A percentile compares a stretch with the other conserved stretches of the same genome.
Evolutionary conservation across 2,888 invertebrate genomes (phyloP).

Genomic region (Acholoe squamosa): DNA sequence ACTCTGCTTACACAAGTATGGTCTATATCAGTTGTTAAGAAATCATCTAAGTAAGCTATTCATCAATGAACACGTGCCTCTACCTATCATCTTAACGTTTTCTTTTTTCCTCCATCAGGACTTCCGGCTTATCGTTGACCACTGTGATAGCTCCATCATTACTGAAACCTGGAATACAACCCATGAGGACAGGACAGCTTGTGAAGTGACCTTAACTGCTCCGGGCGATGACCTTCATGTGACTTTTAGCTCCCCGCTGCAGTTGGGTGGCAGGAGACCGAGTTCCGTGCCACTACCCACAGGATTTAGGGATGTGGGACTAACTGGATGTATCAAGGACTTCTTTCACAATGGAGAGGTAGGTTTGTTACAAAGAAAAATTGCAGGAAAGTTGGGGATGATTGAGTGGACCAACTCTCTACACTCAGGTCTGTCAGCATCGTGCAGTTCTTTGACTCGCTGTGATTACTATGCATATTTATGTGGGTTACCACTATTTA

Average conservation of each 20-base stretch:
- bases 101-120: constrained; percentile 84
- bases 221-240: constrained; percentile 97
- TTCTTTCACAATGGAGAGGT: constrained; percentile 93
- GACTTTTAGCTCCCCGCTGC: constrained; percentile 96
- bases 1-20: no score
- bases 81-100: no score
- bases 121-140: constrained; percentile 95
- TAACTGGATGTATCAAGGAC: constrained; percentile 97
- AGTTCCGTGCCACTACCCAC: constrained; percentile 35
- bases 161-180: constrained; percentile 90
- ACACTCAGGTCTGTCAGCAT: no score
- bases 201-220: constrained; percentile 92
- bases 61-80: no score
- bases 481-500: no score
- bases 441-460: no score
- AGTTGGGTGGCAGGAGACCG: constrained; percentile 90
- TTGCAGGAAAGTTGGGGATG: no score
- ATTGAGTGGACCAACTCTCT: no score
- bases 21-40: no score
- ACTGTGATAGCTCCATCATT: constrained; percentile 89
- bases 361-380: no score
- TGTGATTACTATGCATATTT: no score
- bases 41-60: no score
- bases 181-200: constrained; percentile 93
- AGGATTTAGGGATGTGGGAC: constrained; percentile 85